Base-by-base conservation (phyloP, 2,888 invertebrate species). In the Napeogenes inachia region DNA sequence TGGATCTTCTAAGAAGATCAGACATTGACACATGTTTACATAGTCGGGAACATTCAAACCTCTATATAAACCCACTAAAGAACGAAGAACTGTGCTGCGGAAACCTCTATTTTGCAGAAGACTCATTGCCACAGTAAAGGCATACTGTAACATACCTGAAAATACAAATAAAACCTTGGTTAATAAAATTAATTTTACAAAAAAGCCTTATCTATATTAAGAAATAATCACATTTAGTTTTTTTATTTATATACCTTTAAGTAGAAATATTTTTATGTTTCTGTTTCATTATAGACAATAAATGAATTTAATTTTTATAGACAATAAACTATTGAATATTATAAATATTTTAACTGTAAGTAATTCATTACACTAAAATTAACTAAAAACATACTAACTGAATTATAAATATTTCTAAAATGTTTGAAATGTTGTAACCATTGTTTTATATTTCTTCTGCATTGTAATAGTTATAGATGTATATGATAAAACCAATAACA, bases 21-120 rank as follows among this genome's bases (percentile, higher is more conserved):
- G 93, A 82, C 99, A 99, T 88, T 99, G 97, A 76, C 98, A 98
- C 95, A 99, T 98, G 84, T 97, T 99, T 21, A 99, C 98, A 84
- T 98, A 99, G 84, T 99, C 99, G 0, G 99, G 98, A 38, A 96
- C 95, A 33, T 95, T 94, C 47, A 99, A 91, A 61, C 96, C 95
- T 70, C 96, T 93, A 83, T 99, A 99, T 2, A 99, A 91, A 60
- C 94, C 95, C 5, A 99, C 98, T 61, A 99, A 91, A 21, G 96
- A 95, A 33, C 96, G 93, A 47, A 99, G 92, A 8, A 99, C 97
- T 66, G 95, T 94, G 82, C 97, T 96, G 13, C 99, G 94, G 83
- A 99, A 99, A 33, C 95, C 96, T 60, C 97, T 93, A 83, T 98
- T 98, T 79, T 98, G 98, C 45, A 99, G 96, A 4, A 99, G 92